Base-by-base conservation (phyloP, 2,888 invertebrate species). In the Sarcophaga variegata region DNA sequence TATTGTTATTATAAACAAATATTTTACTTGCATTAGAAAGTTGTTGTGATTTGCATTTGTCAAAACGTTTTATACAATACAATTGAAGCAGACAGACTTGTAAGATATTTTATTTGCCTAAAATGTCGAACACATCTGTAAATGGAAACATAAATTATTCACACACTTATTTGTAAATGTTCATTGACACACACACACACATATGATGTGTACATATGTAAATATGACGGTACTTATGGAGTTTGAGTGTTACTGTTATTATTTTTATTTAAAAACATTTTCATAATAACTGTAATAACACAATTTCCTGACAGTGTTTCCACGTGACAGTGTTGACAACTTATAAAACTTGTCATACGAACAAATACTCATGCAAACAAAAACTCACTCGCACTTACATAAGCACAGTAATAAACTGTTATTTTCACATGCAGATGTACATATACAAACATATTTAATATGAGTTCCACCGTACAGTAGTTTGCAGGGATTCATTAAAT, bases 271-370 rank as follows among this genome's bases (percentile, higher is more conserved):
- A 69, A 77, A 80, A 62, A 69, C 72, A 75, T 80, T 80, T 67
- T 64, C 64, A 64, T 78, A 47, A 78, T 78, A 81, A 78, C 67
- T 69, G 77, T 81, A 78, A 81, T 78, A 78, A 81, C 37, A 85
- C 74, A 74, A 81, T 85, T 78, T 85, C 74, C 69, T 75, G 74
- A n/a, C n/a, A n/a, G n/a, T n/a, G n/a, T n/a, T n/a, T n/a, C n/a
- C n/a, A 77, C 67, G 69, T 74, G 81, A 27, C 72, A 85, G 72
- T 74, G 77, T 74, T 85, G 74, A 78, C 81, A 82, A 81, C 78
- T 79, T 20, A 64, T 79, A 66, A 82, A 75, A 71, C 37, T 79
- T 81, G 49, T 69, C 54, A 70, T 78, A 82, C 71, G 22, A 69
- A 81, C 14, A 69, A 81, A 74, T 20, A 70, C 17, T 54, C 54